Evolutionary conservation across 2,888 invertebrate species (phyloP).

Genomic region (Anthoptus insignis): DNA sequence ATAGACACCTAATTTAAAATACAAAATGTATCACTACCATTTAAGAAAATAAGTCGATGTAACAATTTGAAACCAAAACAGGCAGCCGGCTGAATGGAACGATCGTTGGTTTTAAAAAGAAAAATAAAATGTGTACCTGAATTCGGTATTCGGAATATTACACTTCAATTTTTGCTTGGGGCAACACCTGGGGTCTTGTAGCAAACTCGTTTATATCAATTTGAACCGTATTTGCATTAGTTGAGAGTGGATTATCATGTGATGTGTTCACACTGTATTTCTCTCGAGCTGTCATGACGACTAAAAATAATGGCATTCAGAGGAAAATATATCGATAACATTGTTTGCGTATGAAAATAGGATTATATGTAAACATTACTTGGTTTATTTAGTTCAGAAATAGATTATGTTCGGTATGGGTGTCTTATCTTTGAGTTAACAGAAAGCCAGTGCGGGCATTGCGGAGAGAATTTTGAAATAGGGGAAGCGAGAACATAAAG

Average conservation of each 20-base stretch:
- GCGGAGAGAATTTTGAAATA: neutral
- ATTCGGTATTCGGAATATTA: constrained; percentile 65
- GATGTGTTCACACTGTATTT: constrained; percentile 50
- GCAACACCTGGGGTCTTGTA: constrained; percentile 68
- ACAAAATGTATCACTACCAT: neutral
- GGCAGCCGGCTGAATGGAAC: constrained; percentile 26
- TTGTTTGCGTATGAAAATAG: constrained; percentile 60
- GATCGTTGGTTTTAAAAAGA: constrained; percentile 45
- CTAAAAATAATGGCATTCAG: constrained; percentile 66
- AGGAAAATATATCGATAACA: constrained; percentile 63
- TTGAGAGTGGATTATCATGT: constrained; percentile 45
- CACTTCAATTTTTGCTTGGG: constrained; percentile 69
- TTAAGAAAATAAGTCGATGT: constrained; percentile 18
- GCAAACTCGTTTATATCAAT: constrained; percentile 39
- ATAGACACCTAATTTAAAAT: neutral
- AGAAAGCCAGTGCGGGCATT: constrained; percentile 2
- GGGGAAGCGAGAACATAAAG: neutral
- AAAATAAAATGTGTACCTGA: constrained; percentile 55
- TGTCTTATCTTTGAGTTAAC: constrained; percentile 7
- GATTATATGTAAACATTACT: constrained; percentile 50
- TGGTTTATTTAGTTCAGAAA: constrained; percentile 36
- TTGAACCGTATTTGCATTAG: constrained; percentile 15
- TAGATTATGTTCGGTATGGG: neutral
- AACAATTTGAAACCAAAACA: constrained; percentile 19
- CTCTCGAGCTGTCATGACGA: constrained; percentile 63